Evolutionary conservation across 2,797 vertebrate species (phyloP), one percentile per base, ranked within the genome.

Genomic region (Argyrosomus regius): DNA sequence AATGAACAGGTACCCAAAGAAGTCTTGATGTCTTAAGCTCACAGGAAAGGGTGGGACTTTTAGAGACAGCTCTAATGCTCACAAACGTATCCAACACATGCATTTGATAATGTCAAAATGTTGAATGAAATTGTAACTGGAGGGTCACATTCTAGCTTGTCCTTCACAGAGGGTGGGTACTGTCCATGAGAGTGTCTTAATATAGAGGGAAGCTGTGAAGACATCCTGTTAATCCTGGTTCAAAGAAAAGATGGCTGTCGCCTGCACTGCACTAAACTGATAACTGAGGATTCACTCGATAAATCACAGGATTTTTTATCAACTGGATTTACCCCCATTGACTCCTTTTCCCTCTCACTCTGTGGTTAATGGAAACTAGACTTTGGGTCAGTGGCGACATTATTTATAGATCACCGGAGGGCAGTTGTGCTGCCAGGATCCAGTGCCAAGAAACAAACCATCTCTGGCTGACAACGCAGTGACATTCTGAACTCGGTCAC

Each of bases 401-500:
- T 91, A 92, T 93, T 88, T 83, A 92, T 93, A 93, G 88, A 76
- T 60, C 57, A 11, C 11, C 46, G 72, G 35, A 60, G 58, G 65
- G 31, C 41, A 10, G 64, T 20, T 57, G 49, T 45, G 69, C 49
- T 80, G 87, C 86, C 84, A 88, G 76, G 70, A 53, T 48, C 54
- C 52, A 20, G 80, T 69, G 87, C 88, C 84, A 89, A 75, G 75
- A 87, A 28, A 24, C 14, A 22, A 76, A 12, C 57, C 24, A 22
- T 83, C 93, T 81, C 78, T 86, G 93, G 94, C 92, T 91, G 58
- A 63, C n/a, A 18, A 14, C 48, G 56, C 64, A 31, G 69, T 88
- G 92, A 91, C 94, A 95, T 95, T 93, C 89, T 67, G 84, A 71
- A 83, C 82, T 39, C 59, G 81, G 87, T 91, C 89, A 81, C 77